Base-by-base conservation (phyloP, 2,113 vertebrate species). In the Microtus pennsylvanicus region DNA sequence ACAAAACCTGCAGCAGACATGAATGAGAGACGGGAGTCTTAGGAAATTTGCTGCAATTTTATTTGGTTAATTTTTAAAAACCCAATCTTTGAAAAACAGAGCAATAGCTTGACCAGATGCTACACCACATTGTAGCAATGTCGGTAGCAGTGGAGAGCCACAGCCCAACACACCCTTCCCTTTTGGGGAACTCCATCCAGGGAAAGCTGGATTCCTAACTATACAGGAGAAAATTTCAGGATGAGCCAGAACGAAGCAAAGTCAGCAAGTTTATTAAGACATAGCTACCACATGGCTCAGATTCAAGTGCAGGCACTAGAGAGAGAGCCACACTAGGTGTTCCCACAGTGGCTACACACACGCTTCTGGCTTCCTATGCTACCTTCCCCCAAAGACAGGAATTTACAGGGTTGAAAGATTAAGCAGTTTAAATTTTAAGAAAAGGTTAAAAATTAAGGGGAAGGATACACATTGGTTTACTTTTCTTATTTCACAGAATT, bases 21-120 rank as follows among this genome's bases (percentile, higher is more conserved):
- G n/a, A 92, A 76, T 91, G 33, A 58, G 58, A 58, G 21, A 58
- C 0, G 19, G 6, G 52, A 83, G 47, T 61, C 52, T 61, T 6
- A 63, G 45, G 42, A 82, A 93, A 93, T 42, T 55, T 81, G 65
- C 42, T 78, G 63, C 45, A 24, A 75, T 89, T 81, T 78, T 81
- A 75, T 28, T 38, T 63, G 33, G 94, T 76, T 91, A 63, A 89
- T 82, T 88, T 61, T 65, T 50, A 80, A 61, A 45, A 85, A 65
- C 30, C 42, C 47, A 82, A 45, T 55, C 33, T 85, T 89, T 92
- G 83, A 74, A 87, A 92, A 90, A 45, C 70, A 70, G 19, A 90
- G 65, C 10, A 86, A 83, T 3, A 67, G 55, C n/a, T 50, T 81
- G 58, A 50, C 55, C 42, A 72, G 42, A 38, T 55, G 67, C 5